These are phyloP conservation scores for Pediacus dermestoides DNA, from an alignment of 2,888 invertebrate species.

Conservation along the genomic window DNA sequence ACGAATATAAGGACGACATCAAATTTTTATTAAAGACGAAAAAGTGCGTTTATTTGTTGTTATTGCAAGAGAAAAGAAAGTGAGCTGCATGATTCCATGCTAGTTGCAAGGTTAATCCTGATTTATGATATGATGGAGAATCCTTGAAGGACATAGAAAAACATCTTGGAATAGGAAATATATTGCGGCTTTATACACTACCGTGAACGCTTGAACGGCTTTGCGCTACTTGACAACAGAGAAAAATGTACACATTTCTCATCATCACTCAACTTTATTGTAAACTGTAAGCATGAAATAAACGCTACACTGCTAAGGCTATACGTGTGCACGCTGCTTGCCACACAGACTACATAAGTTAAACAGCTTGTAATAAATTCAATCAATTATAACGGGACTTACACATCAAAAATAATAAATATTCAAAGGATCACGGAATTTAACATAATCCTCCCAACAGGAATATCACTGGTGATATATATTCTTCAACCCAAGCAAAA, in stretches of 20 bases:
- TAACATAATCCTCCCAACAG: no score
- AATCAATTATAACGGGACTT: no score
- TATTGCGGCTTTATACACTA: constrained; percentile 40
- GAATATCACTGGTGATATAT: no score
- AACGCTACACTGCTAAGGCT: constrained; percentile 18
- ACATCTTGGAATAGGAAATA: constrained; percentile 42
- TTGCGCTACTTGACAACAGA: constrained; percentile 38
- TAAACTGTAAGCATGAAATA: constrained; percentile 38
- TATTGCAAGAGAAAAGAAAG: no score
- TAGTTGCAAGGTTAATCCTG: constrained; percentile 42
- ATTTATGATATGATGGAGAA: constrained; percentile 40
- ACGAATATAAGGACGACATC: background rate
- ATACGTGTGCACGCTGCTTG: no score
- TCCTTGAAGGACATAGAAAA: constrained; percentile 40
- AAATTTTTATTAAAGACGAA: no score
- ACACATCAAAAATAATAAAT: no score
- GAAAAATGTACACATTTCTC: constrained; percentile 43
- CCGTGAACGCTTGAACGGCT: constrained; percentile 35
- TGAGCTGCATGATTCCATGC: constrained; percentile 30
- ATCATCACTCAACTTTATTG: constrained; percentile 42
- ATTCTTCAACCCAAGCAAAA: no score
- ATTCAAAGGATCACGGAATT: no score
- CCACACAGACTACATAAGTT: constrained; percentile 5
- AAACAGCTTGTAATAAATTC: no score
- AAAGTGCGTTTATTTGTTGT: no score